A percentile compares a stretch with the other conserved stretches of the same genome.
Conservation (phyloP, 30 jellyfish, hydroid and myxozoan genomes). For the Clytia hemisphaerica region DNA sequence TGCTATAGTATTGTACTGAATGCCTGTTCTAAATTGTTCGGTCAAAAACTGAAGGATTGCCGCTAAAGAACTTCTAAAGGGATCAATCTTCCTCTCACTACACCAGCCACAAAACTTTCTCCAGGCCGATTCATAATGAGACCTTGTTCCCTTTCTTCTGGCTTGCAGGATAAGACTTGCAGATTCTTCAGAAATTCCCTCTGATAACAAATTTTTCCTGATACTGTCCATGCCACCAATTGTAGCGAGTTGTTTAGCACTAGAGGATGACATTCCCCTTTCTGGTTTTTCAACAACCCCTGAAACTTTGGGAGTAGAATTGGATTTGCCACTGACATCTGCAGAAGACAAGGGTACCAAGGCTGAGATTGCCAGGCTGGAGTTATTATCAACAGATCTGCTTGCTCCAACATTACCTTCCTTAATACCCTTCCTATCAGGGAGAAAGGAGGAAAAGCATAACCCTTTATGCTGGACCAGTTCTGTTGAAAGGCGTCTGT, state of each 20-base stretch:
- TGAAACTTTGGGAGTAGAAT: constrained; percentile 1
- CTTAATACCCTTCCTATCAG: constrained; percentile 28
- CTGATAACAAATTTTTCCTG: constrained; percentile 8
- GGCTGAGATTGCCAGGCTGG: constrained; percentile 27
- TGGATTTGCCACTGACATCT: constrained; percentile 24
- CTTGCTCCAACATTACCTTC: constrained; percentile 13
- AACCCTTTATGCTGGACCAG: constrained; percentile 19
- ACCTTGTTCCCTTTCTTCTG: constrained; percentile 12
- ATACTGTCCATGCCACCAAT: constrained; percentile 37
- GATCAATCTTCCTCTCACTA: constrained; percentile 20
- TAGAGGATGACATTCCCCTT: constrained; percentile 25
- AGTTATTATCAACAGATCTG: constrained; percentile 7
- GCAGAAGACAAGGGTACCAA: constrained; percentile 33
- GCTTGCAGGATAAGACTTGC: constrained; percentile 24
- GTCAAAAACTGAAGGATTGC: no score
- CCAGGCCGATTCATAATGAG: constrained; percentile 39
- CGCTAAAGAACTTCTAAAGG: constrained; percentile 15
- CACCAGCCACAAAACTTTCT: constrained; percentile 29
- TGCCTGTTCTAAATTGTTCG: constrained; percentile 4
- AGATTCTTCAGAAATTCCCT: constrained; percentile 25
- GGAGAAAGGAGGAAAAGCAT: constrained; percentile 42
- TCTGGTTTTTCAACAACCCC: constrained; percentile 11
- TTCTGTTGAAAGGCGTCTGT: constrained; percentile 24
- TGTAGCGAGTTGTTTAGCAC: constrained; percentile 7
- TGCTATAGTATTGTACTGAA: neutral